phyloP scores from a whole-genome alignment of 2,113 vertebrate species.

The Tapirus terrestris region DNA sequence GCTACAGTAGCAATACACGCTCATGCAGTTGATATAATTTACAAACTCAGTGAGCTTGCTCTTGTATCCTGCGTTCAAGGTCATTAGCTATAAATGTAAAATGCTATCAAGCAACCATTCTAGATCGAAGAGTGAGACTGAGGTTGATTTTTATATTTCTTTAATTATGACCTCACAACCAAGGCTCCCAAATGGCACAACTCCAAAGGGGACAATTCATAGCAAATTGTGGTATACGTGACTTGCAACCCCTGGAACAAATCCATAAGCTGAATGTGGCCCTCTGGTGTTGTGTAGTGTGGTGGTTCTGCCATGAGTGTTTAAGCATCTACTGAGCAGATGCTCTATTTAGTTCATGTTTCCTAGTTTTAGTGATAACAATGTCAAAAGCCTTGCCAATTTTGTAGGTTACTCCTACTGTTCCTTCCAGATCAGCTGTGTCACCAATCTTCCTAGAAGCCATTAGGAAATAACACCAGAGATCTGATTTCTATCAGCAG shows the following conservation, averaged over 20 bases:
- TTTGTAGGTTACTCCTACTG: background rate
- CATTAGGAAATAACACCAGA: background rate
- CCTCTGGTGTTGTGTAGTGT: background rate
- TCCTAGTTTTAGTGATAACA: background rate
- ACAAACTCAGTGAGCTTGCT: background rate
- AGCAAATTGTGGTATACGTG: background rate
- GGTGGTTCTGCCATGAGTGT: background rate
- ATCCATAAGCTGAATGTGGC: background rate
- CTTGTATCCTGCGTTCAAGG: background rate
- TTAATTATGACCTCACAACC: background rate
- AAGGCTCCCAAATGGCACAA: background rate
- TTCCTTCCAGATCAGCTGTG: background rate
- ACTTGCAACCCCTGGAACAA: background rate
- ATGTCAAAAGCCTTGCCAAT: background rate
- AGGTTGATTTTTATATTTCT: conserved; percentile 30
- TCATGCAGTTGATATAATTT: background rate
- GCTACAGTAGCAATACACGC: background rate
- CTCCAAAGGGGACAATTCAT: background rate
- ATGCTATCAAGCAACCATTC: background rate
- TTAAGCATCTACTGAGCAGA: background rate
- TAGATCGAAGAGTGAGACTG: background rate
- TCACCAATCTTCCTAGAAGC: background rate
- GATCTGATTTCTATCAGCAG: background rate
- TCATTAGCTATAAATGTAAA: conserved; percentile 44
- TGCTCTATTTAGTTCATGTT: background rate